Evolutionary conservation across 2,113 vertebrate species (phyloP).

Genomic region (Chlorodrepanis virens): DNA sequence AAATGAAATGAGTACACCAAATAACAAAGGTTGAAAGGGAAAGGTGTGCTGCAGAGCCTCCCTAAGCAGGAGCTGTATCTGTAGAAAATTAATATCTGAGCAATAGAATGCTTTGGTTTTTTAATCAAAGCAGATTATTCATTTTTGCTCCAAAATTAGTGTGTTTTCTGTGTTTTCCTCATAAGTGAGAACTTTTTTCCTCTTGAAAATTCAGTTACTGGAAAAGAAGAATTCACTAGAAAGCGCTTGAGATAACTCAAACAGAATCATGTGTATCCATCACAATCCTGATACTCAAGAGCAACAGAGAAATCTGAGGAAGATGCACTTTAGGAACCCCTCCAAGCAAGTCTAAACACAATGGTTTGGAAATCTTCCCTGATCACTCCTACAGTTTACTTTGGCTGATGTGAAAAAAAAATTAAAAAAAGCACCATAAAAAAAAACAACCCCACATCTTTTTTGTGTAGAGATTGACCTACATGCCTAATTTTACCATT

Average conservation of each 20-base stretch:
- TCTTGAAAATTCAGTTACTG: background rate
- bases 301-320: background rate
- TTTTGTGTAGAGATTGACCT: background rate
- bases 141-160: background rate
- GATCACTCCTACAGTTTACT: background rate
- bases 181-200: background rate
- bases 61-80: background rate
- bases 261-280: background rate
- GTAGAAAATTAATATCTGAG: background rate
- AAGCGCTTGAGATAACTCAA: background rate
- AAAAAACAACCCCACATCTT: background rate
- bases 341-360: background rate
- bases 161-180: background rate
- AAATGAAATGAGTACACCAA: background rate
- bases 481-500: background rate
- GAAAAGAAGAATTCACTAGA: background rate
- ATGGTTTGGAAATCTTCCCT: background rate
- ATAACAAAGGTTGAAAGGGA: background rate
- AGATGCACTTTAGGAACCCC: background rate
- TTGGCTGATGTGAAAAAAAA: background rate
- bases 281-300: background rate
- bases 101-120: background rate
- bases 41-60: background rate
- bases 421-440: background rate
- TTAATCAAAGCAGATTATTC: background rate